Evolutionary conservation across 2,797 vertebrate species (phyloP), one percentile per base, ranked within the genome.

Genomic region (Melanotaenia boesemani): DNA sequence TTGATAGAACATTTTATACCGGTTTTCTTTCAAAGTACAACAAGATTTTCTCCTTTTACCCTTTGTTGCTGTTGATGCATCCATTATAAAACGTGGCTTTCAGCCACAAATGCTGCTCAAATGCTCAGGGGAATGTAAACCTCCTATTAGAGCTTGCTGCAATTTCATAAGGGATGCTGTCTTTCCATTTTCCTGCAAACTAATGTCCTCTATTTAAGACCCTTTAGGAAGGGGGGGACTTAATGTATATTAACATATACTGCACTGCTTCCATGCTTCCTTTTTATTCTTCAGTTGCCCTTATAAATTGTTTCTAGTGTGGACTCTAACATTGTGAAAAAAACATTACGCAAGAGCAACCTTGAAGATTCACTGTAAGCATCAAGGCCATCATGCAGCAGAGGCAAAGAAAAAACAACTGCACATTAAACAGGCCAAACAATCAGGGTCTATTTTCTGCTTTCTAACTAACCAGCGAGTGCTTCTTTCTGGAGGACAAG

Each of bases 401-500:
- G 48, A 70, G 70, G 64, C 28, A 34, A 57, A 58, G 50, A 59
- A 60, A 73, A 77, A 72, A 32, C 20, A 26, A 36, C 48, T 67
- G 20, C 37, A 0, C 7, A 52, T 72, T 36, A 70, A 82, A 80
- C 60, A 71, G 54, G 5, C 34, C 32, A 59, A 56, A 74, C 28
- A 64, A 58, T 62, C 46, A 46, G 50, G 55, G 59, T 61, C 71
- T 48, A 67, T 74, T 76, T 28, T 57, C 64, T 63, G 54, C 11
- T 15, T 3, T 58, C 11, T 24, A 81, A 96, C 97, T 94, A 74
- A 98, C 98, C 97, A 99, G 87, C 0, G 98, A 99, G 90, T 99
- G 98, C 84, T 99, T 99, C 95, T 99, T 99, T 81, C 98, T 95
- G 82, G 97, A 96, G 56, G 98, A 98, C 82, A 98, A 94, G 92